phyloP scores from a whole-genome alignment of 2,113 vertebrate genomes.

The Passer domesticus region DNA sequence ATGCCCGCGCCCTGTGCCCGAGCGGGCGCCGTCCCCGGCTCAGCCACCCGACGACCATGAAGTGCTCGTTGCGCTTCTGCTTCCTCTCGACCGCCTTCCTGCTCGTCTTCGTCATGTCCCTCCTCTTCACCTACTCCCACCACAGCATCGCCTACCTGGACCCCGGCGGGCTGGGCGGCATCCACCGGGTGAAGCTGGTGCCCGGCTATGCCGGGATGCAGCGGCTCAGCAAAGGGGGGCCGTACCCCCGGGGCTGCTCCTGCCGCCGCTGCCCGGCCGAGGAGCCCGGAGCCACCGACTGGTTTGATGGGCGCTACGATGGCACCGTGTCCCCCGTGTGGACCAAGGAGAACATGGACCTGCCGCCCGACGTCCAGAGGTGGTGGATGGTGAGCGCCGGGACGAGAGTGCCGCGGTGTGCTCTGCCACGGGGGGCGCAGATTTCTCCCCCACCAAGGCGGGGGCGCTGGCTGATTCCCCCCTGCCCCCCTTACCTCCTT shows the following conservation, averaged over 20 bases:
- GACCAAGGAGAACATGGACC: constrained; percentile 91
- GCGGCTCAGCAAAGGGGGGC: constrained; percentile 70
- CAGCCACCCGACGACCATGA: constrained; percentile 69
- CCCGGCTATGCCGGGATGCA: constrained; percentile 85
- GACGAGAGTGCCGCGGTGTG: accelerated
- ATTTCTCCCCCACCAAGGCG: neutral
- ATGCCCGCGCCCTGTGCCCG: constrained; percentile 40
- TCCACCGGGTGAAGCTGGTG: constrained; percentile 88
- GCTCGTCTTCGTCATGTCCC: constrained; percentile 91
- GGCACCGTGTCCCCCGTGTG: constrained; percentile 88
- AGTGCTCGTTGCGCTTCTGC: constrained; percentile 91
- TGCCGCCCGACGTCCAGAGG: constrained; percentile 90
- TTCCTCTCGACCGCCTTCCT: constrained; percentile 86
- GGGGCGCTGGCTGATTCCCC: neutral
- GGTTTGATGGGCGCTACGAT: constrained; percentile 93
- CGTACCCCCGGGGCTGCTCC: constrained; percentile 78
- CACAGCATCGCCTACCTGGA: constrained; percentile 89
- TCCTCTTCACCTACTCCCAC: constrained; percentile 93
- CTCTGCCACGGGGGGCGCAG: accelerated
- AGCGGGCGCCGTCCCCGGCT: constrained; percentile 20
- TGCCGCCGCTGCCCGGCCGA: constrained; percentile 83
- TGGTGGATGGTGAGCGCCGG: constrained; percentile 97
- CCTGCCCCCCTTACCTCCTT: neutral
- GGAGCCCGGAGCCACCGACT: constrained; percentile 78
- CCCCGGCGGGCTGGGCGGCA: constrained; percentile 78